Base-by-base conservation (phyloP, 2,113 vertebrate species). In the Rhinolophus ferrumequinum region DNA sequence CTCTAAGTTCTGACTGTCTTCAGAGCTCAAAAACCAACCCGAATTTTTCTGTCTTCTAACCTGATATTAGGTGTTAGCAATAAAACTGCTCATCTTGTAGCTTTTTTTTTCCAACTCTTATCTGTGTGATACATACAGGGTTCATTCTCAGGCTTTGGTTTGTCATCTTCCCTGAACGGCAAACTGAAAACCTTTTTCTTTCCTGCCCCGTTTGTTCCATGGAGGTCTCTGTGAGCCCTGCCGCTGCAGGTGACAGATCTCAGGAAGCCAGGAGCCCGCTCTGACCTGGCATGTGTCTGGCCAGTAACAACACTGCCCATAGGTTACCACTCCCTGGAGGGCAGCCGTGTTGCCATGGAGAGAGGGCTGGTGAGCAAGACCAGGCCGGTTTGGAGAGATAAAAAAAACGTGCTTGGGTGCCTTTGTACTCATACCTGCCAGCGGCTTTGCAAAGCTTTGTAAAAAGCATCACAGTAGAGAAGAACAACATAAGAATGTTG, bases 321-420 rank as follows among this genome's bases (percentile, higher is more conserved):
- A 28, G 72, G 84, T 50, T 69, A 44, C 60, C 54, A 47, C 16
- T 66, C 70, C 52, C 35, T 47, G n/a, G 67, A 26, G 14, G 69
- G 62, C 70, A 82, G 50, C 70, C 54, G 54, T 89, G 95, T 93
- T 92, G 69, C 90, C 58, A 94, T 75, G 76, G 95, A 90, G 76
- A 95, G 44, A 67, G 41, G 76, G 60, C 22, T 94, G 56, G 72
- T 62, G 81, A 86, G 66, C 73, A 94, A 95, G 72, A 58, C 70
- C 41, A 86, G 73, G 70, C 56, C 35, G 76, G 84, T 35, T 60
- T 16, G n/a, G 66, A 93, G 73, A 70, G n/a, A 90, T 15, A 5
- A 1, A 24, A 86, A 76, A 72, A 75, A 91, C 79, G 26, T 24
- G 26, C 41, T 12, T 47, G 28, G 16, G 21, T 92, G 41, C 79